phyloP scores from a whole-genome alignment of 2,113 vertebrate species.

The Zonotrichia leucophrys region DNA sequence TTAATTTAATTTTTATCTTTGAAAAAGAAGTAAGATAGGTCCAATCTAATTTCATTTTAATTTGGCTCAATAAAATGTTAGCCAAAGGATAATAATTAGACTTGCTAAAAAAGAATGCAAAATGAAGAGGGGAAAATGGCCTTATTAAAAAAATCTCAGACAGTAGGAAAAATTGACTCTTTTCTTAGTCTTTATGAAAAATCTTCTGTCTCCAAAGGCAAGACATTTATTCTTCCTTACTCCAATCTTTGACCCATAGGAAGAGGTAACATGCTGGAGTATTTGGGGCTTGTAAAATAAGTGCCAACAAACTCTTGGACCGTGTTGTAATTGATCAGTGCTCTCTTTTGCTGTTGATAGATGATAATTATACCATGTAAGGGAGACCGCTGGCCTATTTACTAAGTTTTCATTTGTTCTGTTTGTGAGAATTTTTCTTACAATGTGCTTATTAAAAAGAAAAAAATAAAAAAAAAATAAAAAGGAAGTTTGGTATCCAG shows the following conservation, averaged over 20 bases:
- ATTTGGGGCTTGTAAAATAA: background rate
- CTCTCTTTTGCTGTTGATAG: background rate
- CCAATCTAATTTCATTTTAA: background rate
- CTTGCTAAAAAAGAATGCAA: background rate
- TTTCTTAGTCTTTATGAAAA: background rate
- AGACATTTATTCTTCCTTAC: background rate
- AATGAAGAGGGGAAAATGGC: background rate
- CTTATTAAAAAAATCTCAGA: background rate
- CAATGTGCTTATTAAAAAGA: background rate
- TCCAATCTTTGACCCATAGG: background rate
- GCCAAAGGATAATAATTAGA: background rate
- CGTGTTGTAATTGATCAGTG: background rate
- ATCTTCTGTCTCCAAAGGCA: background rate
- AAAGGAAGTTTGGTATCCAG: background rate
- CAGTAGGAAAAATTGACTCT: background rate
- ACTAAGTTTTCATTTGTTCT: background rate
- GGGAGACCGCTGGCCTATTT: background rate
- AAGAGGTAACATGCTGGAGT: background rate
- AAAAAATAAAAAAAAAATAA: background rate
- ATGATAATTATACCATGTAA: background rate
- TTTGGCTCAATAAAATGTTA: background rate
- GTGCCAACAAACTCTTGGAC: background rate
- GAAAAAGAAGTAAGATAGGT: background rate
- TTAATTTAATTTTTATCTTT: background rate
- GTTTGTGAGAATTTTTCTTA: background rate